Evolutionary conservation across 1,140 invertebrate species (phyloP).

Genomic region (Macrobrachium rosenbergii): DNA sequence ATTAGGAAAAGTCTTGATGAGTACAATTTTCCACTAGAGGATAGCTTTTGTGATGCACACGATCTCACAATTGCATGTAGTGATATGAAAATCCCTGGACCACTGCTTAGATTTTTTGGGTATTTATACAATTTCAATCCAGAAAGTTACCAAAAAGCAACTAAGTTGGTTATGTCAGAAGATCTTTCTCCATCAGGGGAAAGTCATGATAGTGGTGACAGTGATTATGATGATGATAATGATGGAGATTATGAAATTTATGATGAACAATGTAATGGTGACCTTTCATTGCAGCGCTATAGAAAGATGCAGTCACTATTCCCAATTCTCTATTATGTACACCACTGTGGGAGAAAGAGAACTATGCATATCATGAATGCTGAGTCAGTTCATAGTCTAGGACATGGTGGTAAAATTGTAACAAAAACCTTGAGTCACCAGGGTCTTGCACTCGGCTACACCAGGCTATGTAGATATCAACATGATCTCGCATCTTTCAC

Average conservation of each 20-base stretch:
- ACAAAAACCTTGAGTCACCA: no score
- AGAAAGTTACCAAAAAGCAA: slow-evolving; percentile 9
- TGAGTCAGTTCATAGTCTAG: slow-evolving; percentile 19
- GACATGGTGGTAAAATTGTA: no score
- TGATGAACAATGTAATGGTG: neutral
- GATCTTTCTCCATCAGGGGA: neutral
- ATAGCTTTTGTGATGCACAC: slow-evolving; percentile 32
- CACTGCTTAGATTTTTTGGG: slow-evolving; percentile 25
- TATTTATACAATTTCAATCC: slow-evolving; percentile 38
- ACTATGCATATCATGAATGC: slow-evolving; percentile 35
- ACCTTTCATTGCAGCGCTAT: slow-evolving; percentile 11
- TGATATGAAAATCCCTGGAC: slow-evolving; percentile 30
- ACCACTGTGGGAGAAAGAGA: slow-evolving; percentile 19
- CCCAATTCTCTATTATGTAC: slow-evolving; percentile 15
- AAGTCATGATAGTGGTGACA: neutral
- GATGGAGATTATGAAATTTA: neutral
- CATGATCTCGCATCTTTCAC: slow-evolving; percentile 25
- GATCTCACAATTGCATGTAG: slow-evolving; percentile 21
- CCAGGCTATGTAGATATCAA: slow-evolving; percentile 23
- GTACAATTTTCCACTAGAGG: slow-evolving; percentile 8
- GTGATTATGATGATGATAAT: slow-evolving; percentile 11
- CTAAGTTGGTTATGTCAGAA: neutral
- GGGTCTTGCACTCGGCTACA: no score
- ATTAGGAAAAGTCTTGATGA: slow-evolving; percentile 23
- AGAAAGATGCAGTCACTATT: slow-evolving; percentile 30